Base-by-base conservation (phyloP, 64 coral and sea anemone species). In the Exaiptasia diaphana region DNA sequence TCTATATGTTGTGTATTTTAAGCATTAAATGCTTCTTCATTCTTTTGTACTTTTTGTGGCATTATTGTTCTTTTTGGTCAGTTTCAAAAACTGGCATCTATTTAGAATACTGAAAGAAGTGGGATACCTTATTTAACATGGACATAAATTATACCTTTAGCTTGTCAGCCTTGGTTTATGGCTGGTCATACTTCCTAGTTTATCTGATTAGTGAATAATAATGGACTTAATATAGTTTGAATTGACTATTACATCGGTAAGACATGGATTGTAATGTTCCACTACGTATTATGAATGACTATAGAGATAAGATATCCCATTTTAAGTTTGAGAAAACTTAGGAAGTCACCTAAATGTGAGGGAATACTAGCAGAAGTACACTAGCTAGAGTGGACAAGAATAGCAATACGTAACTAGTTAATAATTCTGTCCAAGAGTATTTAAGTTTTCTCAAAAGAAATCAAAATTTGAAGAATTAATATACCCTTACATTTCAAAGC, bases 391-490 rank as follows among this genome's bases (percentile, higher is more conserved):
- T 71, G 5, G 24, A 23, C 67, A 41, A 45, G 67, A 45, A 11
- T 71, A 4, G 67, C 3, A 24, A 45, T 73, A 30, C 28, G 17
- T 45, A 0, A 12, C 28, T 73, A 73, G 69, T n/a, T 3, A 42
- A 73, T 35, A 45, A 27, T 29, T 73, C 20, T 45, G 69, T 73
- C 23, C 36, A 73, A 23, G 40, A 73, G 69, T 73, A 73, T 73
- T 73, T 73, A 73, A 73, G 69, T 73, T 73, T 73, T 73, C 69
- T 73, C 69, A 73, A 73, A 73, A 73, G 69, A 49, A 73, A 73
- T 73, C 20, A 37, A 6, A 73, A 73, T 73, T 65, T 65, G 61
- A 65, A 65, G 61, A 49, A 73, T 45, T 46, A 48, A 45, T 45
- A 18, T 28, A 42, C 69, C 69, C 69, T 12, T 42, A 73, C 38